Percentiles rank a stretch among this genome's conserved stretches.
Evolutionary conservation across 2,113 vertebrate genomes (phyloP).

Genomic region (Mus spicilegus): DNA sequence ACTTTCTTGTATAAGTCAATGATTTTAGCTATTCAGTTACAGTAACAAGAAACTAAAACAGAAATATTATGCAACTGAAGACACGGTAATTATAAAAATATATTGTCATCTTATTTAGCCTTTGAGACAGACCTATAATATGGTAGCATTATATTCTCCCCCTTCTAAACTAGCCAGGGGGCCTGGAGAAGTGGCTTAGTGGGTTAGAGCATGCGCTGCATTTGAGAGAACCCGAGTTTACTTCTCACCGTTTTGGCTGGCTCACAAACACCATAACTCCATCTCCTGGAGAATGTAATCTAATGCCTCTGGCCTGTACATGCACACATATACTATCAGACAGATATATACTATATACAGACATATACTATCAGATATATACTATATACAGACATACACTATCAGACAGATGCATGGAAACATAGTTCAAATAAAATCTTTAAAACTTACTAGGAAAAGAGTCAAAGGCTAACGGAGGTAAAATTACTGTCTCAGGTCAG

Average conservation of each 20-base stretch:
- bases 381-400: too few species aligned
- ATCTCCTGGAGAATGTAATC: too few species aligned
- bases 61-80: not conserved
- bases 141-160: not conserved
- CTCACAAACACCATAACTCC: not conserved
- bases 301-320: not conserved
- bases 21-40: not conserved
- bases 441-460: not conserved
- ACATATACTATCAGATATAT: not conserved
- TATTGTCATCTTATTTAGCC: not conserved
- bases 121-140: not conserved
- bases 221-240: not conserved
- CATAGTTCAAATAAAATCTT: not conserved
- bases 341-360: too few species aligned
- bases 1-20: not conserved
- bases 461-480: not conserved
- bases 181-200: not conserved
- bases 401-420: not conserved
- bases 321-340: not conserved
- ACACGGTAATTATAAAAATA: not conserved
- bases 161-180: not conserved
- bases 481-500: constrained; percentile 8
- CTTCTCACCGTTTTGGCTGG: not conserved
- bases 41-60: not conserved
- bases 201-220: not conserved